phyloP scores from a whole-genome alignment of 2,797 vertebrate genomes.

The Heteromormyrus szaboi region DNA sequence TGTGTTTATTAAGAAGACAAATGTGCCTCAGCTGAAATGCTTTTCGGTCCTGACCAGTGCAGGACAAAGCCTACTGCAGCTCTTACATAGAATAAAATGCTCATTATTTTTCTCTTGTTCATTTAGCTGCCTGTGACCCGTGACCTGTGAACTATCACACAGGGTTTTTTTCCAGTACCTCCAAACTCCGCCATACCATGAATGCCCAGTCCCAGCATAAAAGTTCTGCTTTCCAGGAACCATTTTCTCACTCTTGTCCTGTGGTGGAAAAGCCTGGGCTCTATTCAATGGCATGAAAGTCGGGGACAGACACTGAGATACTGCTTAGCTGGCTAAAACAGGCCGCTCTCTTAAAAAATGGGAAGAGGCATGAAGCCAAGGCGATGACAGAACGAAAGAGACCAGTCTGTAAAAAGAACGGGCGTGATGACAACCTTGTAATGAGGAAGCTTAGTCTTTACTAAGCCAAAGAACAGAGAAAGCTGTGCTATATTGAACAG shows the following conservation, averaged over 20 bases:
- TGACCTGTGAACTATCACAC: not conserved
- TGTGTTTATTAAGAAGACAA: not conserved
- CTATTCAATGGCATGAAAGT: not conserved
- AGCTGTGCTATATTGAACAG: not conserved
- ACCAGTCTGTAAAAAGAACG: conserved; percentile 46
- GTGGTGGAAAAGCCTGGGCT: not conserved
- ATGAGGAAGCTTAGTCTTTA: conserved; percentile 58
- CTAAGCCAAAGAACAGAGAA: conserved; percentile 31
- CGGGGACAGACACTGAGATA: not conserved
- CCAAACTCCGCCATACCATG: not conserved
- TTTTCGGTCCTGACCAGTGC: not conserved
- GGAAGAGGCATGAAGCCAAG: not conserved
- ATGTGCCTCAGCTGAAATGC: not conserved
- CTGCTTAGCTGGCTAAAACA: not conserved
- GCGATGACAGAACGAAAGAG: conserved; percentile 27
- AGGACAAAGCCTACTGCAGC: not conserved
- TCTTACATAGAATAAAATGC: not conserved
- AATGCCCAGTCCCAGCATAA: not conserved
- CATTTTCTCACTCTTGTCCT: not conserved
- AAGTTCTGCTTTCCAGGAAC: not conserved
- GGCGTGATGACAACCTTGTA: conserved; percentile 37
- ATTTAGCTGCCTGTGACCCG: not conserved
- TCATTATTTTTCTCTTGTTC: not conserved
- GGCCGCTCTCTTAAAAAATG: not conserved
- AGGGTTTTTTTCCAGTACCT: not conserved